These are phyloP conservation scores for Antechinus flavipes DNA, from an alignment of 2,113 vertebrate genomes.

Conservation along the genomic window DNA sequence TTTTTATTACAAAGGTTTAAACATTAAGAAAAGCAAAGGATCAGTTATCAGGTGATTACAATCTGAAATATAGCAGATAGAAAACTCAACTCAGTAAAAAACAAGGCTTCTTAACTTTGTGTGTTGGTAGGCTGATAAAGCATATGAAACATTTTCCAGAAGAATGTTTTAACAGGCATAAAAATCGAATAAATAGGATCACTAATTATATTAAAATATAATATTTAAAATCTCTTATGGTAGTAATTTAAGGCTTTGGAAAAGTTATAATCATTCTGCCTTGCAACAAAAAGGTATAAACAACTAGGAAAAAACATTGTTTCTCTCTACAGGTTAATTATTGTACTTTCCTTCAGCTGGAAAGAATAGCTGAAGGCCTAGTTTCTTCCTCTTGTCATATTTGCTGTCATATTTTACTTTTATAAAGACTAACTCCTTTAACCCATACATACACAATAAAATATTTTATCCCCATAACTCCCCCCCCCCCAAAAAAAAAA, in stretches of 20 bases:
- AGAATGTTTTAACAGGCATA: not conserved
- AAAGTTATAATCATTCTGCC: not conserved
- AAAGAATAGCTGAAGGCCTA: constrained; percentile 78
- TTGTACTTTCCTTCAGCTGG: constrained; percentile 33
- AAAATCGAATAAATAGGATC: not conserved
- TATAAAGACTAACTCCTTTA: constrained; percentile 72
- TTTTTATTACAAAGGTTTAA: not conserved
- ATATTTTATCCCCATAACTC: not conserved
- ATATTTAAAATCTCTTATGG: constrained; percentile 36
- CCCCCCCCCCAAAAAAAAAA: not conserved
- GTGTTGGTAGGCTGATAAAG: not conserved
- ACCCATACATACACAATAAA: constrained; percentile 77
- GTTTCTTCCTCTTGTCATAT: constrained; percentile 79
- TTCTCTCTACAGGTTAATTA: constrained; percentile 19
- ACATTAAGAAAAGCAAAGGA: constrained; percentile 13
- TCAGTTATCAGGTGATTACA: constrained; percentile 35
- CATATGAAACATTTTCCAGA: not conserved
- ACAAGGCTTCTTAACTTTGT: not conserved
- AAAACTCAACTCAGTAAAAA: not conserved
- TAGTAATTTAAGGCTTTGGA: constrained; percentile 42
- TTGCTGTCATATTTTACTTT: constrained; percentile 85
- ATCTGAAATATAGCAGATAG: not conserved
- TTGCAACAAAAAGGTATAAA: not conserved
- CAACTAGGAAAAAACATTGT: constrained; percentile 1
- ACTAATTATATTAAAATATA: not conserved